Evolutionary conservation across 2,888 invertebrate genomes (phyloP).

Genomic region (Trachelus iudaicus): DNA sequence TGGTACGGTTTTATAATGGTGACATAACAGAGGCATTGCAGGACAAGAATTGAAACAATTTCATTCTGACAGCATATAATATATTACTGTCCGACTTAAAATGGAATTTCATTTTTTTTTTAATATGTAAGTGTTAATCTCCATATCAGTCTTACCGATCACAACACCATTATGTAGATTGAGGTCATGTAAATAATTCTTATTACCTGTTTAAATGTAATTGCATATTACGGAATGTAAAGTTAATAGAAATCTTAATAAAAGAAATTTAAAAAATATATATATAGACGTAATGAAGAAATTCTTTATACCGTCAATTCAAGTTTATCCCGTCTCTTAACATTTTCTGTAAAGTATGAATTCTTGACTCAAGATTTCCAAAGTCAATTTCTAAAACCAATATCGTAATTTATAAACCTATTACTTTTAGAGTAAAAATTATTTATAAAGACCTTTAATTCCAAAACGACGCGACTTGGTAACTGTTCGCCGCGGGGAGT

Average conservation of each 20-base stretch:
- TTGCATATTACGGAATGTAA: not conserved
- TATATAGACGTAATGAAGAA: slow-evolving; percentile 20
- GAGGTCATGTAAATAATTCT: not conserved
- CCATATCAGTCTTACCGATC: not conserved
- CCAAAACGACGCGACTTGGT: slow-evolving; percentile 29
- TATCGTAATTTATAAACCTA: not conserved
- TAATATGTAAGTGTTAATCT: not conserved
- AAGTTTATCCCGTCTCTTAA: slow-evolving; percentile 56
- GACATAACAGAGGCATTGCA: not conserved
- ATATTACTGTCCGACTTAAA: not conserved
- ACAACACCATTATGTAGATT: not conserved
- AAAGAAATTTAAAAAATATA: slow-evolving; percentile 13
- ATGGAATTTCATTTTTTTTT: not conserved
- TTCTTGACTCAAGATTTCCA: slow-evolving; percentile 62
- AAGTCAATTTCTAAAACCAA: slow-evolving; percentile 55
- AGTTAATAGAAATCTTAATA: not conserved
- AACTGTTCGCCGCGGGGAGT: slow-evolving; percentile 34
- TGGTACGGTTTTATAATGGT: not conserved
- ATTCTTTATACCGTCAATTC: slow-evolving; percentile 31
- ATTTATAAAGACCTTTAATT: slow-evolving; percentile 29
- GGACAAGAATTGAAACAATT: not conserved
- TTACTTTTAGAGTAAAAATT: not conserved
- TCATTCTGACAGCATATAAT: not conserved
- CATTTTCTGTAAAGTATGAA: slow-evolving; percentile 62
- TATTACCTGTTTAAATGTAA: not conserved